phyloP scores from a whole-genome alignment of 2,888 invertebrate species.

The Spisula subtruncata region DNA sequence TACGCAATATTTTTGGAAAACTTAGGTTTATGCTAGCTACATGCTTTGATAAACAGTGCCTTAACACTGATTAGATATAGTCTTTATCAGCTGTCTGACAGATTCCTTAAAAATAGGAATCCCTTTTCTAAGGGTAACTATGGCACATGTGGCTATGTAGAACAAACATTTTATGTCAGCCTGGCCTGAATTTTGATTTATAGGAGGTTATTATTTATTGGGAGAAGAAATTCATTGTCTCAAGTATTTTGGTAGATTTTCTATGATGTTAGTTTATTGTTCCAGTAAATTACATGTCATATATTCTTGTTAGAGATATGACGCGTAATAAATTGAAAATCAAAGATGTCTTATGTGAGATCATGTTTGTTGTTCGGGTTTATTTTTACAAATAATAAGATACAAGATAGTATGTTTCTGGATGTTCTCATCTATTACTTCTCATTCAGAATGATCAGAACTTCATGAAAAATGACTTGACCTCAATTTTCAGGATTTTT shows the following conservation, averaged over 20 bases:
- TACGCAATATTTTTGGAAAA: too few species aligned
- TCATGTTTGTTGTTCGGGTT: not conserved
- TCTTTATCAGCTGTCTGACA: too few species aligned
- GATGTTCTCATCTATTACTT: not conserved
- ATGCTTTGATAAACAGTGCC: too few species aligned
- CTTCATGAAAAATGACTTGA: not conserved
- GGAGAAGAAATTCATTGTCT: not conserved
- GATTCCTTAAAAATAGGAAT: too few species aligned
- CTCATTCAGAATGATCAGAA: not conserved
- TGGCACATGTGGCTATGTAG: too few species aligned
- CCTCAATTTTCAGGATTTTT: not conserved
- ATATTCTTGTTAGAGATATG: slow-evolving; percentile 6
- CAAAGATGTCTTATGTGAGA: not conserved
- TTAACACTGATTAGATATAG: too few species aligned
- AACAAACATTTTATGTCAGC: too few species aligned
- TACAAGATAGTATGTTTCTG: not conserved
- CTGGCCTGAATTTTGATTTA: not conserved
- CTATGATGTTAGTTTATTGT: slow-evolving; percentile 5
- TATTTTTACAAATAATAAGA: not conserved
- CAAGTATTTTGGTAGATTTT: not conserved
- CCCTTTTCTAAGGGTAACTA: too few species aligned
- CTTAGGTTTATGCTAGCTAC: too few species aligned
- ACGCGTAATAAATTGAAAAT: not conserved
- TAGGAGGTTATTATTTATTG: not conserved
- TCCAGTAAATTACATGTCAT: slow-evolving; percentile 13